phyloP scores from a whole-genome alignment of 1,140 invertebrate species.

The Macrobrachium rosenbergii region DNA sequence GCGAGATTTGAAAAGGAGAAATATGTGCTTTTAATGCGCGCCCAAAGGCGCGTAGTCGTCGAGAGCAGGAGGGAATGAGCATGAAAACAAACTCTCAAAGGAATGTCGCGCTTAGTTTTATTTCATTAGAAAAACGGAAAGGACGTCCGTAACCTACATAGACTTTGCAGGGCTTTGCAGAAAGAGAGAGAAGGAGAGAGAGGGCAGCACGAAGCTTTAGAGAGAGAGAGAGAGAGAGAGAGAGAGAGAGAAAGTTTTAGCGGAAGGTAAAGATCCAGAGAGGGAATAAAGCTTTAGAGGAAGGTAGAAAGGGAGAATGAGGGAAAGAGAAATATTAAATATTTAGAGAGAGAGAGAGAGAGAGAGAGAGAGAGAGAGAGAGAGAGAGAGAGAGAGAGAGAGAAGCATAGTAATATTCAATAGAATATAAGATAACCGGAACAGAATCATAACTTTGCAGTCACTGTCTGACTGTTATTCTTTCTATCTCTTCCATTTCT shows the following conservation, averaged over 20 bases:
- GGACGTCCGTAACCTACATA: neutral
- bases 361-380: neutral
- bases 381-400: neutral
- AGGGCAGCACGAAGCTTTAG: neutral
- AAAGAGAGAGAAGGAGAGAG: neutral
- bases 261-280: no score
- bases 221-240: neutral
- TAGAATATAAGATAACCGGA: neutral
- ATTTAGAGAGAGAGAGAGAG: neutral
- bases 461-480: conserved; percentile 3
- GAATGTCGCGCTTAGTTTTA: no score
- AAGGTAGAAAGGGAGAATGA: neutral
- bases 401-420: neutral
- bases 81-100: no score
- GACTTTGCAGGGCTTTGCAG: neutral
- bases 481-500: conserved; percentile 9
- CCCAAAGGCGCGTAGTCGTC: no score
- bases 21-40: no score
- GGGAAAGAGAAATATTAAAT: neutral
- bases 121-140: neutral
- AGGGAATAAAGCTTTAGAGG: neutral
- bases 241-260: neutral
- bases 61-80: no score
- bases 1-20: no score
- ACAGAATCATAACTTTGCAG: neutral